Evolutionary conservation across 2,888 invertebrate genomes (phyloP).

Genomic region (Lampropteryx suffumata): DNA sequence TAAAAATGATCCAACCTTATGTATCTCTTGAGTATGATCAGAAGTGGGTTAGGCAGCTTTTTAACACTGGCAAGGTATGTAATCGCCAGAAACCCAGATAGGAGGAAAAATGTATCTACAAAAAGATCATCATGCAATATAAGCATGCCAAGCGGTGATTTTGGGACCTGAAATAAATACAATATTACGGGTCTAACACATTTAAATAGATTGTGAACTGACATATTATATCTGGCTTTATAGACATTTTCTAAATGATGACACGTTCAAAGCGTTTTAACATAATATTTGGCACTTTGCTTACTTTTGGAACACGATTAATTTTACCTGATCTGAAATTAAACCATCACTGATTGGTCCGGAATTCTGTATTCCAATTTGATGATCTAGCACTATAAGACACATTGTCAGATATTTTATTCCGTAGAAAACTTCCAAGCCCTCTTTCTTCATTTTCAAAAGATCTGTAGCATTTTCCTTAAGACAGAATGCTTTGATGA

Average conservation of each 20-base stretch:
- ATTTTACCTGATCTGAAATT: constrained; percentile 76
- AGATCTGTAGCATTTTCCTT: constrained; percentile 63
- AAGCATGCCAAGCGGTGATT: constrained; percentile 55
- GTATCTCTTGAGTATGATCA: constrained; percentile 82
- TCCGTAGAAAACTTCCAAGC: constrained; percentile 82
- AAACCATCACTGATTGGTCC: constrained; percentile 82
- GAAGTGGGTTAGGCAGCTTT: constrained; percentile 64
- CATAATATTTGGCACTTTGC: no score
- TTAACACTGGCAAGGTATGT: constrained; percentile 65
- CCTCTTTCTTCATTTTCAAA: constrained; percentile 55
- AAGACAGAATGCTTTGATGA: constrained; percentile 62
- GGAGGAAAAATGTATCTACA: constrained; percentile 85
- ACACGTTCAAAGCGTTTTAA: no score
- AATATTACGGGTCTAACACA: neutral
- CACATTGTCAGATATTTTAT: constrained; percentile 81
- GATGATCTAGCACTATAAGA: constrained; percentile 81
- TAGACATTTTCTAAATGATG: no score
- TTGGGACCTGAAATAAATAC: constrained; percentile 45
- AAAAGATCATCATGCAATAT: constrained; percentile 84
- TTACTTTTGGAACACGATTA: no score
- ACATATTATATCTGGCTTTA: no score
- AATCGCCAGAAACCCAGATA: constrained; percentile 83
- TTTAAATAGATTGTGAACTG: no score
- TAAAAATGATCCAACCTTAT: constrained; percentile 70
- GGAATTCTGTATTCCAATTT: constrained; percentile 76